These are phyloP conservation scores for Catostylus mosaicus DNA, from an alignment of 30 jellyfish, hydroid and myxozoan genomes.

Conservation along the genomic window DNA sequence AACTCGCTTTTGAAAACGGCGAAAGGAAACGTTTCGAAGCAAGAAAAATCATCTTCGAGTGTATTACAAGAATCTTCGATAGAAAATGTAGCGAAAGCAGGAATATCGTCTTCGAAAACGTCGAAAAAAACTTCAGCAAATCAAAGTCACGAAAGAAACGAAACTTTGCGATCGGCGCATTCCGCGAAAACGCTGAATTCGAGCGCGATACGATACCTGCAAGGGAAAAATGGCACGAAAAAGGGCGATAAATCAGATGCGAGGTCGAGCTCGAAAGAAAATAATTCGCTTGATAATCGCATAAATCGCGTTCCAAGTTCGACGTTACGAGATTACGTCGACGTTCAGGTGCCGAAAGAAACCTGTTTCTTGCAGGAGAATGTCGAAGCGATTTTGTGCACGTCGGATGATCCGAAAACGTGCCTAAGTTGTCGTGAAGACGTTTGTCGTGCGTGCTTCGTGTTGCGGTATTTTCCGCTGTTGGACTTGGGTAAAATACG, in stretches of 20 bases:
- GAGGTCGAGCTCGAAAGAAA: neutral
- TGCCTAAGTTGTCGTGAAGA: constrained; percentile 83
- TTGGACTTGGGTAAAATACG: constrained; percentile 76
- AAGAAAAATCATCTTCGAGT: too few species aligned
- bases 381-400: constrained; percentile 44
- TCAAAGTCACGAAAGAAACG: neutral
- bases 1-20: too few species aligned
- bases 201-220: neutral
- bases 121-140: neutral
- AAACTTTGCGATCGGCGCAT: neutral
- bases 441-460: constrained; percentile 90
- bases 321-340: constrained; percentile 39
- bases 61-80: neutral
- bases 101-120: too few species aligned
- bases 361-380: constrained; percentile 26
- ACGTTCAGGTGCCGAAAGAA: constrained; percentile 35
- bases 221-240: neutral
- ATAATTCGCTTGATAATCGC: neutral
- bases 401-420: constrained; percentile 49
- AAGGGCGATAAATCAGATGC: neutral
- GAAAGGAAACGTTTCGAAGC: too few species aligned
- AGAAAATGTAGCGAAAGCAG: neutral
- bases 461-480: constrained; percentile 74
- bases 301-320: constrained; percentile 8
- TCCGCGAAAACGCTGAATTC: neutral